Evolutionary conservation across 2,113 vertebrate species (phyloP).

Genomic region (Gymnobelideus leadbeateri): DNA sequence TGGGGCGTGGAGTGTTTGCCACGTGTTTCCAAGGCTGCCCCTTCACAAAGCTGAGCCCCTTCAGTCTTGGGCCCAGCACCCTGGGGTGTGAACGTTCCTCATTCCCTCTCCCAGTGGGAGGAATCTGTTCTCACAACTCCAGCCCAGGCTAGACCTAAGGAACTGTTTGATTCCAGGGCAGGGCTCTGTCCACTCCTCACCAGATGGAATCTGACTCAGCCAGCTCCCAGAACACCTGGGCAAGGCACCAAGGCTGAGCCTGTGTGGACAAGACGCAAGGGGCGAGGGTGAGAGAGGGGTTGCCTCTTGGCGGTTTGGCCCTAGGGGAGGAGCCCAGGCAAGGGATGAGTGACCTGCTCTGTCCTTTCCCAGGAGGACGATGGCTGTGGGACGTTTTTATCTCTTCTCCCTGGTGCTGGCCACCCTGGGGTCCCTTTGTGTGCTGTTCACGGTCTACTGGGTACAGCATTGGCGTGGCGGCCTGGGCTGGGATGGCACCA

Average conservation of each 20-base stretch:
- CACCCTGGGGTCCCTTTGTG: constrained; percentile 85
- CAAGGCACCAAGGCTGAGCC: not conserved
- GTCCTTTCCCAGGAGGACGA: not conserved
- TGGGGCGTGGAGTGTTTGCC: not conserved
- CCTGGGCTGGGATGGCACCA: constrained; percentile 89
- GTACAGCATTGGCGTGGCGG: constrained; percentile 87
- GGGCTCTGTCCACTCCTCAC: not conserved
- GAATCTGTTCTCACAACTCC: not conserved
- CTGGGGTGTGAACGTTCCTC: too few relatives aligned
- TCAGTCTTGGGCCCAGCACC: too few relatives aligned
- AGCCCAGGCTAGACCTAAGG: not conserved
- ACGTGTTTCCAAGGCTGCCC: too few relatives aligned
- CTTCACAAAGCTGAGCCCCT: too few relatives aligned
- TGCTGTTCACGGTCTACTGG: constrained; percentile 88
- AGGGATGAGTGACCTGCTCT: not conserved
- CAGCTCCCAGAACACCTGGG: not conserved
- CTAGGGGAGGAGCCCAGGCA: fast-evolving
- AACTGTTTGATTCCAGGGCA: not conserved
- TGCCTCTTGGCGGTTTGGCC: not conserved
- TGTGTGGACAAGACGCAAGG: not conserved
- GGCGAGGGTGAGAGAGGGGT: not conserved
- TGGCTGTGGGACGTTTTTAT: constrained; percentile 83
- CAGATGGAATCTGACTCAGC: not conserved
- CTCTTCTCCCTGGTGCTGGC: constrained; percentile 83
- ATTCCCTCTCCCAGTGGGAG: not conserved